These are phyloP conservation scores for Bubo blakistoni DNA, from an alignment of 2,113 vertebrate species.

Conservation along the genomic window DNA sequence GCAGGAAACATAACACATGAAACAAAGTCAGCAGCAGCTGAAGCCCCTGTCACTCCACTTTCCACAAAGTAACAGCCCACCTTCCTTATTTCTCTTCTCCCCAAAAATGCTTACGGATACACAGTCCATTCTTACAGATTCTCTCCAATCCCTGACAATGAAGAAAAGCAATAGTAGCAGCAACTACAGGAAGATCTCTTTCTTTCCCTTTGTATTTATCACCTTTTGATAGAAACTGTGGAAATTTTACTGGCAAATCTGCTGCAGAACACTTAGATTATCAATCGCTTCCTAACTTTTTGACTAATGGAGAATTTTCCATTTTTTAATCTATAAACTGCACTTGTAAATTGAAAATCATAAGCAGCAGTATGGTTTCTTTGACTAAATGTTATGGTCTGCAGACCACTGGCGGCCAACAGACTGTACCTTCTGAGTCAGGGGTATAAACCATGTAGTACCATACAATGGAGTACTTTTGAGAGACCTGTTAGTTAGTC, in stretches of 20 bases:
- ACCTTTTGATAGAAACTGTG: not conserved
- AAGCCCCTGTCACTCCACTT: not conserved
- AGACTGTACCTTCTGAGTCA: not conserved
- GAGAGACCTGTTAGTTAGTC: not conserved
- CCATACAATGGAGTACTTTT: too few species aligned
- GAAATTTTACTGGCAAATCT: not conserved
- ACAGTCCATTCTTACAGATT: not conserved
- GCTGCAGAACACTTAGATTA: not conserved
- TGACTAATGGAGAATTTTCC: not conserved
- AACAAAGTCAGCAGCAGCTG: not conserved
- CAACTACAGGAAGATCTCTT: not conserved
- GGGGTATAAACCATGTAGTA: not conserved
- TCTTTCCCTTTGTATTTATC: not conserved
- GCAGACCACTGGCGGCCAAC: not conserved
- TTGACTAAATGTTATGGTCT: not conserved
- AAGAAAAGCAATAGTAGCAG: not conserved
- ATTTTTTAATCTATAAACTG: not conserved
- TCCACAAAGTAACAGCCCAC: not conserved
- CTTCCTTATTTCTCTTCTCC: not conserved
- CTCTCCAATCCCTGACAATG: not conserved
- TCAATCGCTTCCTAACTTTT: not conserved
- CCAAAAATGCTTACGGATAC: accelerated
- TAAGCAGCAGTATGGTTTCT: not conserved
- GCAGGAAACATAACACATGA: not conserved
- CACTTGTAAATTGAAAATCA: not conserved